Conservation (phyloP, 2,113 vertebrate species). For the Anas platyrhynchos region DNA sequence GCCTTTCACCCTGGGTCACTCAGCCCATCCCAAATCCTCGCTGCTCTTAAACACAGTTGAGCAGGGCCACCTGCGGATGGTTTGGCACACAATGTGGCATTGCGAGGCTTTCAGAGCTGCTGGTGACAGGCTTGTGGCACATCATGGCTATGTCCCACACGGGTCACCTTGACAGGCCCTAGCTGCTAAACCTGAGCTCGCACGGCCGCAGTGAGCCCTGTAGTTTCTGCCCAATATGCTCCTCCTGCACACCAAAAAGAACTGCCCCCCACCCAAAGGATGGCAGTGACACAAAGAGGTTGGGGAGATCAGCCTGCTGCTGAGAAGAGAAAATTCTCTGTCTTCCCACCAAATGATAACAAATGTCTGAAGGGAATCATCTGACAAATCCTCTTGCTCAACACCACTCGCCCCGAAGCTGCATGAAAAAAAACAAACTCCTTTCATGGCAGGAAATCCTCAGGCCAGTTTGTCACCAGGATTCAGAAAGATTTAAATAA, state of each 20-base stretch:
- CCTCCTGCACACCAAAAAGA: neutral
- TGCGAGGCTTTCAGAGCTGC: neutral
- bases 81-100: neutral
- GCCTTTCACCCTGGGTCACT: neutral
- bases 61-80: neutral
- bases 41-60: neutral
- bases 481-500: conserved; percentile 1
- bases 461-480: conserved; percentile 45
- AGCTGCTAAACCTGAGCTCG: neutral
- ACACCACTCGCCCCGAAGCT: neutral
- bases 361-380: conserved; percentile 38
- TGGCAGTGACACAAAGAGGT: neutral
- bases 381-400: conserved; percentile 60
- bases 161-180: neutral
- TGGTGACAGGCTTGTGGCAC: neutral
- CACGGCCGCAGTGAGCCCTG: neutral
- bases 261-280: neutral
- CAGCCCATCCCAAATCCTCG: neutral
- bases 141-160: neutral
- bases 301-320: neutral
- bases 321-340: conserved; percentile 43
- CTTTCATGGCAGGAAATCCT: conserved; percentile 63
- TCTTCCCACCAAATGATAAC: conserved; percentile 56
- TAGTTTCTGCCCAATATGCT: fast-evolving
- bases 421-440: conserved; percentile 40